phyloP scores from a whole-genome alignment of 2,888 invertebrate species.

The Ectropis crepuscularia region DNA sequence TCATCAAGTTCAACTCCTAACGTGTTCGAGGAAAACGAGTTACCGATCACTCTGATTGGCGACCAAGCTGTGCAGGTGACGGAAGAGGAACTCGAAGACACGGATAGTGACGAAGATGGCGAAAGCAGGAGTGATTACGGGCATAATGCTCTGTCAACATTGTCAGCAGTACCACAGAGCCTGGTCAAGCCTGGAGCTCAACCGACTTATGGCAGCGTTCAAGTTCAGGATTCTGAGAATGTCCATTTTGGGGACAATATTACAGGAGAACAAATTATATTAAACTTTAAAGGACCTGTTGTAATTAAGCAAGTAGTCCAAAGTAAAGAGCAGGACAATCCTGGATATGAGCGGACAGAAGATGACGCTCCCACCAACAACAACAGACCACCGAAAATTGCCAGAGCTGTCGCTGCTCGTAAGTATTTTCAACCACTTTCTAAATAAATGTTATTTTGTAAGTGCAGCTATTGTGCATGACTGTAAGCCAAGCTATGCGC shows the following conservation, averaged over 20 bases:
- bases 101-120: constrained; percentile 58
- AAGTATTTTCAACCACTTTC: constrained; percentile 33
- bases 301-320: constrained; percentile 90
- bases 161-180: constrained; percentile 54
- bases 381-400: constrained; percentile 26
- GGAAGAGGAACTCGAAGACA: constrained; percentile 49
- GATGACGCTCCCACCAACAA: constrained; percentile 32
- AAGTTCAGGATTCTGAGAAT: constrained; percentile 88
- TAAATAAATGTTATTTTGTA: background rate
- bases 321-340: constrained; percentile 67
- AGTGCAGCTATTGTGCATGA: background rate
- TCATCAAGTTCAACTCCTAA: background rate
- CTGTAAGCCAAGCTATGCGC: too few relatives aligned
- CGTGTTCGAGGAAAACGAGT: constrained; percentile 42
- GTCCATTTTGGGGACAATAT: constrained; percentile 87
- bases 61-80: constrained; percentile 69
- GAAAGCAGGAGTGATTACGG: constrained; percentile 1
- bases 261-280: constrained; percentile 84
- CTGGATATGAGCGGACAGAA: constrained; percentile 61
- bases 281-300: constrained; percentile 89
- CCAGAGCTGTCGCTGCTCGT: constrained; percentile 38
- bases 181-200: constrained; percentile 52
- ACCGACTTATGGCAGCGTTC: constrained; percentile 84
- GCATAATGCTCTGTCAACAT: constrained; percentile 46
- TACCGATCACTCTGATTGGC: constrained; percentile 63